Conservation (phyloP, 1,140 invertebrate species). For the Musca vetustissima region DNA sequence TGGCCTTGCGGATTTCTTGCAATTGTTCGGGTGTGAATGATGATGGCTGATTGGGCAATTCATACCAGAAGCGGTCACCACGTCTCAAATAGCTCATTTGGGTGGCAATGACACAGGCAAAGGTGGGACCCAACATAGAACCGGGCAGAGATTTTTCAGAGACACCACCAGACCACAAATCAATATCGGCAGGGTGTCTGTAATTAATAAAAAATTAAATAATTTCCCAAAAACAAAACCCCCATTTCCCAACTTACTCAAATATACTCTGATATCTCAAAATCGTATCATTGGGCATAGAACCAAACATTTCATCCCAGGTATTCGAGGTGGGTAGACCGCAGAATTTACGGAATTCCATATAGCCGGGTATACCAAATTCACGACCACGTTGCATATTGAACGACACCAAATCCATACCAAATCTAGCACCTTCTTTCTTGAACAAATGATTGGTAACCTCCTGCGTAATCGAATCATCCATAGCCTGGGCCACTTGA, state of each 20-base stretch:
- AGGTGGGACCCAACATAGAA: constrained; percentile 91
- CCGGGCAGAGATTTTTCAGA: constrained; percentile 83
- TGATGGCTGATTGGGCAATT: constrained; percentile 87
- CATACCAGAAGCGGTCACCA: constrained; percentile 97
- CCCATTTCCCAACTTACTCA: constrained; percentile 60
- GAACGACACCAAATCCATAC: constrained; percentile 90
- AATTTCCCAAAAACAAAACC: background rate
- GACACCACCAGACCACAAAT: constrained; percentile 91
- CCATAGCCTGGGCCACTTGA: constrained; percentile 93
- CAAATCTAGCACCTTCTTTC: constrained; percentile 80
- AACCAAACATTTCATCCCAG: constrained; percentile 85
- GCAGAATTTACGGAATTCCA: constrained; percentile 91
- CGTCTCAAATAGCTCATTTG: constrained; percentile 89
- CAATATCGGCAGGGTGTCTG: constrained; percentile 82
- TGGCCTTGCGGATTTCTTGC: constrained; percentile 83
- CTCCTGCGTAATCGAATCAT: constrained; percentile 90
- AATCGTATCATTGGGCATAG: constrained; percentile 88
- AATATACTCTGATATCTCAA: constrained; percentile 74
- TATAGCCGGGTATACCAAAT: constrained; percentile 89
- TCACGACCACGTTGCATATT: constrained; percentile 93
- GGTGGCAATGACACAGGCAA: constrained; percentile 94
- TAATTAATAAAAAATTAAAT: constrained; percentile 1
- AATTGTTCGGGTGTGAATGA: constrained; percentile 90
- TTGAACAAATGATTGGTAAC: constrained; percentile 91
- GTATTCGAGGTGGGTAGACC: constrained; percentile 75